A percentile compares a stretch with the other conserved stretches of the same genome.
Evolutionary conservation across 2,113 vertebrate genomes (phyloP).

Genomic region (Cyanoderma ruficeps): DNA sequence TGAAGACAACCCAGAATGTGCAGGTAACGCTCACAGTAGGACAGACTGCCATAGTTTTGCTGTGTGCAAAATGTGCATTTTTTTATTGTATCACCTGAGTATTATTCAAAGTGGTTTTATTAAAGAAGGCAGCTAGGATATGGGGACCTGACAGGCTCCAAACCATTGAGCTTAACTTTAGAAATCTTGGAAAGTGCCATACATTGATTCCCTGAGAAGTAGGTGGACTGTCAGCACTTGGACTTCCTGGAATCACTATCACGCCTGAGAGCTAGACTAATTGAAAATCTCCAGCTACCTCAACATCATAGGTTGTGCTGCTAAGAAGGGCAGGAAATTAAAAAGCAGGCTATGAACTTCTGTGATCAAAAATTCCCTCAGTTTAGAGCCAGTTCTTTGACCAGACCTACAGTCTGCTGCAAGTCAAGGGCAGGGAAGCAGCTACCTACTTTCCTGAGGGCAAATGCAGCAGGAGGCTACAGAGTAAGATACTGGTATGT

Average conservation of each 20-base stretch:
- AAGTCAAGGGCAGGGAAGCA: background rate
- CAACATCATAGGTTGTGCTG: background rate
- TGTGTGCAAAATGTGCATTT: background rate
- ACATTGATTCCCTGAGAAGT: background rate
- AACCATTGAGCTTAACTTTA: background rate
- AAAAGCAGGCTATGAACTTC: background rate
- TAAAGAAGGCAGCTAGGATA: background rate
- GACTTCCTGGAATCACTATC: background rate
- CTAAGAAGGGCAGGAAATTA: background rate
- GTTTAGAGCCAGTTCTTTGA: background rate
- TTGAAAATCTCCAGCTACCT: background rate
- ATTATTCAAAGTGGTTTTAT: background rate
- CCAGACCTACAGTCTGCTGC: background rate
- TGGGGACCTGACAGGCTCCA: background rate
- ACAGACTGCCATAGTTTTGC: background rate
- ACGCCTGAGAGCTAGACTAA: background rate
- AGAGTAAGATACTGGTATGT: background rate
- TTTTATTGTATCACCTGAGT: background rate
- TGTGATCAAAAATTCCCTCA: background rate
- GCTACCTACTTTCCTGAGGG: background rate
- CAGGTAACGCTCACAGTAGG: conserved; percentile 77
- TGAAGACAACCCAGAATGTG: conserved; percentile 96
- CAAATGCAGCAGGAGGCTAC: background rate
- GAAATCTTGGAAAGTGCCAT: background rate
- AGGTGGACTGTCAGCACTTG: background rate